Conservation (phyloP, 64 coral and sea anemone species). For the Trachythela sp. region DNA sequence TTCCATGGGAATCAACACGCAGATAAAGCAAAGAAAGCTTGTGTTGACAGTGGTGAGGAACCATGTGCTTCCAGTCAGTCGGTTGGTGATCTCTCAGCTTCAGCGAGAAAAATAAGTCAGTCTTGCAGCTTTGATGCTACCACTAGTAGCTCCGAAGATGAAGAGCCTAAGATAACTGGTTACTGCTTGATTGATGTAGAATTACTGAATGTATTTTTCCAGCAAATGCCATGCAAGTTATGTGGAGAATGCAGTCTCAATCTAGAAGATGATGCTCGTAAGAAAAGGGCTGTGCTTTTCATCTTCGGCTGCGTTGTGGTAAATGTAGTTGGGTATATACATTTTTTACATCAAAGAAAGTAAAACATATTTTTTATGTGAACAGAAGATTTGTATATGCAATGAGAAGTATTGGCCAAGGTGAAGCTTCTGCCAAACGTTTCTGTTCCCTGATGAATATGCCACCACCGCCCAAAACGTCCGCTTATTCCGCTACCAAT, state of each 20-base stretch:
- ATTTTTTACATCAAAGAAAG: not conserved
- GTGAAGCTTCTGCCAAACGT: not conserved
- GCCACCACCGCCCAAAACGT: not conserved
- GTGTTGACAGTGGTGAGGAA: too few species aligned
- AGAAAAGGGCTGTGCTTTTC: not conserved
- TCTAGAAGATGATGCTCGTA: not conserved
- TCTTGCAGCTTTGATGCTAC: too few species aligned
- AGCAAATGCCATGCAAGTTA: not conserved
- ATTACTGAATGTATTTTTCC: not conserved
- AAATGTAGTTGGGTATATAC: slow-evolving; percentile 10
- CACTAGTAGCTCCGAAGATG: too few species aligned
- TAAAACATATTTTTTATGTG: not conserved
- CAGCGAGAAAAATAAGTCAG: too few species aligned
- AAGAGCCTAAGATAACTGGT: not conserved
- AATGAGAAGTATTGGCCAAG: slow-evolving; percentile 18
- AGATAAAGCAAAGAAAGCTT: too few species aligned
- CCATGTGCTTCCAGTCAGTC: too few species aligned
- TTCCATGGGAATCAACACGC: too few species aligned
- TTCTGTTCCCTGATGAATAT: slow-evolving; percentile 8
- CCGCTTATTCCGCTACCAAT: not conserved
- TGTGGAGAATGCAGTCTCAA: not conserved
- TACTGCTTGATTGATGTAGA: not conserved
- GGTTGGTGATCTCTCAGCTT: too few species aligned
- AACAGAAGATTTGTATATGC: not conserved
- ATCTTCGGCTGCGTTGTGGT: not conserved